A percentile compares a stretch with the other conserved stretches of the same genome.
phyloP scores from a whole-genome alignment of 2,113 vertebrate genomes.

The Euleptes europaea region DNA sequence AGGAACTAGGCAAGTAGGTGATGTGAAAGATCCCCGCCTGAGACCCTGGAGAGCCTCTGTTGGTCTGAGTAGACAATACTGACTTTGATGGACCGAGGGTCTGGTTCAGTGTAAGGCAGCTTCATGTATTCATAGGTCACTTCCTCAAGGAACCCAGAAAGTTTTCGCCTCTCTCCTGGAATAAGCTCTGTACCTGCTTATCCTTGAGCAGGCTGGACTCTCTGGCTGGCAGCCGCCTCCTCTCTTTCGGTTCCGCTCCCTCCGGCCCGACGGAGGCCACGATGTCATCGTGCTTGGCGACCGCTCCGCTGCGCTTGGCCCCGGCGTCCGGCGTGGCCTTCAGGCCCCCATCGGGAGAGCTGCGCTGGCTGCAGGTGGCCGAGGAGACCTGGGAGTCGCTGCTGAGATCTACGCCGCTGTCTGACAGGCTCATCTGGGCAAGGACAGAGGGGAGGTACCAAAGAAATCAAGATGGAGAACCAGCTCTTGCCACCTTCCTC shows the following conservation, averaged over 20 bases:
- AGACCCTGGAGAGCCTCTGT: too few species aligned
- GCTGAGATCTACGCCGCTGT: slow-evolving; percentile 79
- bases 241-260: slow-evolving; percentile 58
- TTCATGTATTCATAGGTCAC: too few species aligned
- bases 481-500: too few species aligned
- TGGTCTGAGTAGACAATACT: too few species aligned
- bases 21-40: too few species aligned
- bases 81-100: too few species aligned
- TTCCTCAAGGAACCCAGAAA: not conserved
- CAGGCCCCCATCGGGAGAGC: slow-evolving; percentile 74
- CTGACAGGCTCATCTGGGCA: slow-evolving; percentile 75
- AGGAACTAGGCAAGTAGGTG: too few species aligned
- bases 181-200: slow-evolving; percentile 49
- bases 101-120: too few species aligned
- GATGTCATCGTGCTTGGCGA: not conserved
- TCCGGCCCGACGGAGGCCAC: slow-evolving; percentile 30
- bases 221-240: slow-evolving; percentile 42
- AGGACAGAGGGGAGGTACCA: not conserved
- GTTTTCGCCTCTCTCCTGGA: fast-evolving
- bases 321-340: slow-evolving; percentile 52
- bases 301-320: slow-evolving; percentile 48
- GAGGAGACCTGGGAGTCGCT: slow-evolving; percentile 77
- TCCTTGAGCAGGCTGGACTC: slow-evolving; percentile 46
- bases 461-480: not conserved
- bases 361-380: slow-evolving; percentile 75